These are phyloP conservation scores for Nezara viridula DNA, from an alignment of 2,888 invertebrate genomes.

Conservation along the genomic window DNA sequence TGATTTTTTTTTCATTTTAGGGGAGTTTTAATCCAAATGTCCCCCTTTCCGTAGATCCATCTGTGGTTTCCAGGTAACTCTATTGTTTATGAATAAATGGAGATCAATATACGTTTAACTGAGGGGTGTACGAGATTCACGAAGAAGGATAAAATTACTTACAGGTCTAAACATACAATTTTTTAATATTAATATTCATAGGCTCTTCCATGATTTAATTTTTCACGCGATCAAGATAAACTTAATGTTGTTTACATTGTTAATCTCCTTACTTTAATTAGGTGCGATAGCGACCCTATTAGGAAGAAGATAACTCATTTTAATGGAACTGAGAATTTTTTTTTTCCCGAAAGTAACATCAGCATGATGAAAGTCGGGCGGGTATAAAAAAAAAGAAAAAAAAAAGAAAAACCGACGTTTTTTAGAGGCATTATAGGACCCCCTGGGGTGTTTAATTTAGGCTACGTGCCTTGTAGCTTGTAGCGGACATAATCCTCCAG, in stretches of 20 bases:
- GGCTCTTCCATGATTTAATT: background rate
- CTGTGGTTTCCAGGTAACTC: too few species aligned
- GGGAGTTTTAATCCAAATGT: too few species aligned
- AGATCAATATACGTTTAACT: too few species aligned
- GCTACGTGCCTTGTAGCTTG: constrained; percentile 16
- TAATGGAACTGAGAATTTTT: constrained; percentile 26
- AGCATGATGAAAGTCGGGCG: constrained; percentile 29
- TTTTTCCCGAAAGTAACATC: background rate
- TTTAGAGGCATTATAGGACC: constrained; percentile 40
- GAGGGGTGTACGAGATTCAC: too few species aligned
- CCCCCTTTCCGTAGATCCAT: too few species aligned
- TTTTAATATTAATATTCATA: too few species aligned
- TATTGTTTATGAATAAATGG: too few species aligned
- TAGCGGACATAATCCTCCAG: background rate
- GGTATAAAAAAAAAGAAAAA: constrained; percentile 10
- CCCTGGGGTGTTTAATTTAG: constrained; percentile 41
- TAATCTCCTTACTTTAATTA: constrained; percentile 24
- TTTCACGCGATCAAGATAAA: background rate
- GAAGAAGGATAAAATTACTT: too few species aligned
- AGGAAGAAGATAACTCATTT: constrained; percentile 35
- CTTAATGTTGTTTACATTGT: background rate
- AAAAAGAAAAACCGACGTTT: constrained; percentile 20
- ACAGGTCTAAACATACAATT: too few species aligned
- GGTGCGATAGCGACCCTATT: constrained; percentile 42
- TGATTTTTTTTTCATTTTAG: too few species aligned